Evolutionary conservation across 2,797 vertebrate genomes (phyloP).

Genomic region (Perodicticus potto): DNA sequence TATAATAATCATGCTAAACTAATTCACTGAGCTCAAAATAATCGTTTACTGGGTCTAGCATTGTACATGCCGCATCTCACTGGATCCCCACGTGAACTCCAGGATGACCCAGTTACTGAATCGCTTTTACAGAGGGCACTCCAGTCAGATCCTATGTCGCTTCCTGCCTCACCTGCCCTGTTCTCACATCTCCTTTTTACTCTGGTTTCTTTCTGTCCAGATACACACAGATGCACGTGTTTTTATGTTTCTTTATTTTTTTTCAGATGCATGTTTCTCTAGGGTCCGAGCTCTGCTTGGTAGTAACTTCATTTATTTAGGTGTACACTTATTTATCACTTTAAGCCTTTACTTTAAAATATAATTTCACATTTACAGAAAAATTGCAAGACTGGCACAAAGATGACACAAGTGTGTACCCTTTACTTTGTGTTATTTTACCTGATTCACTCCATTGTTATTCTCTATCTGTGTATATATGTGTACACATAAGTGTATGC

Average conservation of each 20-base stretch:
- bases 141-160: neutral
- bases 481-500: no score
- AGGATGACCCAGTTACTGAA: rapidly evolving
- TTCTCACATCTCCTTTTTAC: neutral
- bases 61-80: neutral
- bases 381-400: neutral
- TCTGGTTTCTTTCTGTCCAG: neutral
- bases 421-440: neutral
- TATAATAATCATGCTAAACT: neutral
- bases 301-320: neutral
- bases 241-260: no score
- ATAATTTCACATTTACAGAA: neutral
- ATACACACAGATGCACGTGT: neutral
- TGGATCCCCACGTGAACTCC: neutral
- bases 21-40: neutral
- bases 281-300: neutral
- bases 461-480: neutral
- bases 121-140: neutral
- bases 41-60: neutral
- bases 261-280: neutral
- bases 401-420: neutral
- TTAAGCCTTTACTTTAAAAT: constrained; percentile 41
- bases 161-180: neutral
- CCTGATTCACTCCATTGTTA: neutral
- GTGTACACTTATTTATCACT: neutral